Conservation (phyloP, 2,113 vertebrate species). For the Mus spicilegus region DNA sequence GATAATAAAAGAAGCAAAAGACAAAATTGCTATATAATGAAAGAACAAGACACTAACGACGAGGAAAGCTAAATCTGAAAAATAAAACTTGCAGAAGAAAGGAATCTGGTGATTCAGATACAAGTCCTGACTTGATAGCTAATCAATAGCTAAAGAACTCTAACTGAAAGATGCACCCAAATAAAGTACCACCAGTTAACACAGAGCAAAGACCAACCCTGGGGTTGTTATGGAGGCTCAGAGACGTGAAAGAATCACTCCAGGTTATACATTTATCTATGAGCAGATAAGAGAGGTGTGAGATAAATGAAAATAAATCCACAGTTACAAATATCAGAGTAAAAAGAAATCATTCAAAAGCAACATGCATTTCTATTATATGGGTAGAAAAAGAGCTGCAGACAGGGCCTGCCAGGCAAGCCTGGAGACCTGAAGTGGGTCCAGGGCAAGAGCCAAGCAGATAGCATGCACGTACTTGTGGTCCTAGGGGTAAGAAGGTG, state of each 20-base stretch:
- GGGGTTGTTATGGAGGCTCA: neutral
- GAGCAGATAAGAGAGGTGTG: neutral
- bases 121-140: neutral
- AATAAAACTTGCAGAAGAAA: neutral
- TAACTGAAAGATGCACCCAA: neutral
- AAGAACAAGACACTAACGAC: neutral
- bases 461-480: neutral
- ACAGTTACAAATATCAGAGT: neutral
- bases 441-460: neutral
- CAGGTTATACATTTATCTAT: neutral
- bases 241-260: neutral
- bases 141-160: neutral
- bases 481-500: neutral
- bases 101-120: neutral
- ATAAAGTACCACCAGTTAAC: neutral
- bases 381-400: neutral
- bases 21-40: neutral
- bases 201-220: neutral
- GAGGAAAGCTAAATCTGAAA: neutral
- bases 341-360: neutral
- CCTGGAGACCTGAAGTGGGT: neutral
- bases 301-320: neutral
- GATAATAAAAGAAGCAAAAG: neutral
- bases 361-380: neutral
- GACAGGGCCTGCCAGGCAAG: neutral